These are phyloP conservation scores for Erynnis tages DNA, from an alignment of 2,888 invertebrate species.

Conservation along the genomic window DNA sequence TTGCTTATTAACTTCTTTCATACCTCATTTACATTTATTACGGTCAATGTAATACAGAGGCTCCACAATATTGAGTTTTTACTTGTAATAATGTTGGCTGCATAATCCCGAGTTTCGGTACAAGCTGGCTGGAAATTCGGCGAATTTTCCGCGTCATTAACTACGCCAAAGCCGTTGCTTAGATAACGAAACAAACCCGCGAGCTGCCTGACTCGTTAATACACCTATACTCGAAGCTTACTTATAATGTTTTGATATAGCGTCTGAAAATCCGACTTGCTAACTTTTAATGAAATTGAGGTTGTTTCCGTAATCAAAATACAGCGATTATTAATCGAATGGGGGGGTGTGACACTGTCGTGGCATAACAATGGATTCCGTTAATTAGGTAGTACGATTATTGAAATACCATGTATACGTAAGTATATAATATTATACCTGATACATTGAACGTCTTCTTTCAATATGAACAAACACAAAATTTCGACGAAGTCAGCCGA, in stretches of 20 bases:
- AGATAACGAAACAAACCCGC: conserved; percentile 41
- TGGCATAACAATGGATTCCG: too few species aligned
- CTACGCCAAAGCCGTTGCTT: conserved; percentile 33
- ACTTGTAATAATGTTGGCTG: conserved; percentile 54
- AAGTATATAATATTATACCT: too few species aligned
- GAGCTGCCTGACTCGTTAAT: conserved; percentile 5
- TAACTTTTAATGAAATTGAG: too few species aligned
- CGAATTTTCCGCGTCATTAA: conserved; percentile 70
- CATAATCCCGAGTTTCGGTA: conserved; percentile 56
- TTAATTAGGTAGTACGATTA: too few species aligned
- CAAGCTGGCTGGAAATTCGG: conserved; percentile 42
- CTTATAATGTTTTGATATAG: neutral
- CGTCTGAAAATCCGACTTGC: too few species aligned
- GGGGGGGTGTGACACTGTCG: too few species aligned
- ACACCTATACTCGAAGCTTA: neutral
- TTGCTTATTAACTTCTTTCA: conserved; percentile 27
- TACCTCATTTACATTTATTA: conserved; percentile 36
- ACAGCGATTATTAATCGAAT: too few species aligned
- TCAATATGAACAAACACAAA: too few species aligned
- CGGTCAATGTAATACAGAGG: conserved; percentile 34
- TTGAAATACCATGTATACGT: too few species aligned
- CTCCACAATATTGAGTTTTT: conserved; percentile 32
- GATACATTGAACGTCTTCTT: too few species aligned
- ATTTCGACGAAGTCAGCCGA: too few species aligned
- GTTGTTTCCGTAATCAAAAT: too few species aligned